Evolutionary conservation across 1,140 invertebrate species (phyloP), one percentile per base, ranked within the genome.

Genomic region (Plectus sambesii): DNA sequence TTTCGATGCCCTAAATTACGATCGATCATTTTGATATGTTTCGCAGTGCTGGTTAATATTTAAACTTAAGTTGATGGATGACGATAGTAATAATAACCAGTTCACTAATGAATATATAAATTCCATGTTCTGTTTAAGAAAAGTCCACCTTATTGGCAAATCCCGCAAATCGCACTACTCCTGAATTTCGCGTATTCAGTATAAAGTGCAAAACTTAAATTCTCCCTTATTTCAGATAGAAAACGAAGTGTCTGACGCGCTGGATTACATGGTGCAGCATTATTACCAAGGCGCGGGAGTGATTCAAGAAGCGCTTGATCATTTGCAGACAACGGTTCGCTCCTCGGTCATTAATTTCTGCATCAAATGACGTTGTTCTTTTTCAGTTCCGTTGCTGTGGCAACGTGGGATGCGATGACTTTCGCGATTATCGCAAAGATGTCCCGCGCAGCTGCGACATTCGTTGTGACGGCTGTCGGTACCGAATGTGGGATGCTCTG

Each of bases 191-290:
- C n/a, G n/a, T n/a, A n/a, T n/a, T n/a, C n/a, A n/a, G n/a, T n/a
- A n/a, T n/a, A n/a, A n/a, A n/a, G n/a, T n/a, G n/a, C n/a, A n/a
- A n/a, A n/a, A n/a, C n/a, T n/a, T n/a, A n/a, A n/a, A n/a, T n/a
- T n/a, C n/a, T n/a, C n/a, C n/a, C n/a, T n/a, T n/a, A n/a, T 23
- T 56, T 29, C 38, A 65, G 62, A 62, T 67, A 15, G 64, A 67
- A 36, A 64, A 67, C 9, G 64, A 67, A 36, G 29, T 67, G 17
- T 60, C 63, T 1, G 64, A 69, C 40, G 64, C 64, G 5, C 36
- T 67, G 12, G 65, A 67, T 43, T 67, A 67, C 50, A 67, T 67
- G 64, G 64, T 67, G 17, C 64, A 67, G 38, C 64, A 67, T 47
- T 67, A 67, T 23, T 67, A 66, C 42, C 62, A 66, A 46, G 64